These are phyloP conservation scores for Euphonia xanthogaster DNA, from an alignment of 2,797 vertebrate genomes.

Conservation along the genomic window DNA sequence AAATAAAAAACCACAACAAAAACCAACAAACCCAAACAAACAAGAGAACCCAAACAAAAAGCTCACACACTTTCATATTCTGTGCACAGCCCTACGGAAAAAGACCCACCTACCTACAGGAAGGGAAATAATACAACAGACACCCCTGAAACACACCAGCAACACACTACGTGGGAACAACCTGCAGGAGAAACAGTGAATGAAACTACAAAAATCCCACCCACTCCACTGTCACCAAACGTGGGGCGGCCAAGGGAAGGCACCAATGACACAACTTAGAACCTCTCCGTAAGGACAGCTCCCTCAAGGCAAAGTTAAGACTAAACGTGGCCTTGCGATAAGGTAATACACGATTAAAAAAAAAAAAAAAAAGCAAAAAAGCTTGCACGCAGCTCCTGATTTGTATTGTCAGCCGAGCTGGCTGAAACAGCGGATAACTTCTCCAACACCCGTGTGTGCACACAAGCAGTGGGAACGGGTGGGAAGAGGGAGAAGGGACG, in stretches of 20 bases:
- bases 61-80: accelerated
- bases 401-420: accelerated
- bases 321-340: accelerated
- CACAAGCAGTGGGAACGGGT: not conserved
- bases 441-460: not conserved
- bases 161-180: accelerated
- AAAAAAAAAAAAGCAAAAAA: accelerated
- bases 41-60: not conserved
- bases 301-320: not conserved
- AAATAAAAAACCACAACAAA: not conserved
- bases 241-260: accelerated
- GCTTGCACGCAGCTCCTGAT: not conserved
- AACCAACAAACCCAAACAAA: not conserved
- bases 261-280: accelerated
- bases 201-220: not conserved
- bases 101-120: not conserved
- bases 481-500: not conserved
- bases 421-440: accelerated
- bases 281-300: accelerated
- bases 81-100: accelerated
- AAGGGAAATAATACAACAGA: not conserved
- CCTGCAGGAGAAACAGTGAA: accelerated
- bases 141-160: not conserved
- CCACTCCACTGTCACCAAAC: accelerated
- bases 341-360: accelerated